Conservation (phyloP, 2,113 vertebrate genomes). For the Phaetusa simplex region DNA sequence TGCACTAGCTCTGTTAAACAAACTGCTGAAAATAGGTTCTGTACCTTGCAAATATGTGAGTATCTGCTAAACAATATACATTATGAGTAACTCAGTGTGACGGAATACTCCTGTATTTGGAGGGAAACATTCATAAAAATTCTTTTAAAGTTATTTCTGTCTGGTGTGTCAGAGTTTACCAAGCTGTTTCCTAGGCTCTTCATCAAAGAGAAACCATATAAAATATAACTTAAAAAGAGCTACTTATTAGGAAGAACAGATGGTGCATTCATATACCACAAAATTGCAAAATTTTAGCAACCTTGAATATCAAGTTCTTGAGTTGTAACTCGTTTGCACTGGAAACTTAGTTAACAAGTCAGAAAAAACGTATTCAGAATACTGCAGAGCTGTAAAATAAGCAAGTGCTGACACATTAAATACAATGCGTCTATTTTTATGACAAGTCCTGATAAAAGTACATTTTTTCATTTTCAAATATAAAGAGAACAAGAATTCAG, state of each 20-base stretch:
- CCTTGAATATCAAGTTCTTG: conserved; percentile 39
- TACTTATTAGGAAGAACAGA: conserved; percentile 45
- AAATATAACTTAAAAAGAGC: conserved; percentile 35
- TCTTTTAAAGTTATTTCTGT: conserved; percentile 36
- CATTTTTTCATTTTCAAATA: conserved; percentile 36
- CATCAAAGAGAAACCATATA: neutral
- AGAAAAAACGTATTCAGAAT: neutral
- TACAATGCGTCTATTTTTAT: conserved; percentile 45
- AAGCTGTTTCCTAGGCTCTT: neutral
- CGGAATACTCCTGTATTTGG: neutral
- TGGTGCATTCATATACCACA: conserved; percentile 10
- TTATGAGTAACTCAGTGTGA: neutral
- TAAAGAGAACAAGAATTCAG: conserved; percentile 9
- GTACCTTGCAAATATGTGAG: neutral
- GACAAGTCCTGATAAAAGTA: conserved; percentile 1
- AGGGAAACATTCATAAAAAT: neutral
- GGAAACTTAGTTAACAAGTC: conserved; percentile 34
- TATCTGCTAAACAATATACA: neutral
- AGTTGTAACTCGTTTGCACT: conserved; percentile 42
- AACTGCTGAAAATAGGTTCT: neutral
- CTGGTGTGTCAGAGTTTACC: neutral
- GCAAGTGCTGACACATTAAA: neutral
- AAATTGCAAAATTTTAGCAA: conserved; percentile 22
- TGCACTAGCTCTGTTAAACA: neutral
- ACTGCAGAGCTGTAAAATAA: conserved; percentile 15